Conservation (phyloP, 2,113 vertebrate species). For the Cinclus cinclus region DNA sequence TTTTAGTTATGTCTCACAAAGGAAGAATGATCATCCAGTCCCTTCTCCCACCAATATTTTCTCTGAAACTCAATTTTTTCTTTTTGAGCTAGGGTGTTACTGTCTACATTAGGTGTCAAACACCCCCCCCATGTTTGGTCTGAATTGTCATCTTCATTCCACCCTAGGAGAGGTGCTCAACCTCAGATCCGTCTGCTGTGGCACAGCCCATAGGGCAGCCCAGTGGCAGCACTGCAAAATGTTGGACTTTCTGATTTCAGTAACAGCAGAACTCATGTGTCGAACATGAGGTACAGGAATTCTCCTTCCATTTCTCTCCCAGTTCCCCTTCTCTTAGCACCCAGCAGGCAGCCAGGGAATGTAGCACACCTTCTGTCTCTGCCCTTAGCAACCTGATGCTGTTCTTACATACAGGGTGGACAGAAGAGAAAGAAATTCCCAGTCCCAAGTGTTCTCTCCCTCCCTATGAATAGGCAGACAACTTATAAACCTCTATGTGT, state of each 20-base stretch:
- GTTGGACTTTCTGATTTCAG: neutral
- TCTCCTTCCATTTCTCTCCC: neutral
- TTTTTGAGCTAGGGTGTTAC: neutral
- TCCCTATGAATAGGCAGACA: neutral
- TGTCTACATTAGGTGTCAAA: fast-evolving
- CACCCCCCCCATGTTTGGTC: neutral
- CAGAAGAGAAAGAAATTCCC: neutral
- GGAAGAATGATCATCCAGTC: neutral
- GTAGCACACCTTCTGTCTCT: neutral
- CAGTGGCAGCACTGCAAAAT: neutral
- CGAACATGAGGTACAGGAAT: neutral
- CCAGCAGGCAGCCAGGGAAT: neutral
- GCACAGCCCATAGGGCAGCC: neutral
- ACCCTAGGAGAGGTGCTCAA: neutral
- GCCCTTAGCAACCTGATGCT: neutral
- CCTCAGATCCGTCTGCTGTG: neutral
- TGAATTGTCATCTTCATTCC: neutral
- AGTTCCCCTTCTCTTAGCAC: neutral
- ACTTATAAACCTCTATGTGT: neutral
- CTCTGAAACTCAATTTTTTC: neutral
- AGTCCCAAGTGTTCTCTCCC: neutral
- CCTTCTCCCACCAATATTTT: neutral
- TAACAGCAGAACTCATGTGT: neutral
- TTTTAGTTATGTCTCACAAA: neutral
- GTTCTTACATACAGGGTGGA: neutral